phyloP scores from a whole-genome alignment of 2,888 invertebrate genomes.

The Cylloceria caligata region DNA sequence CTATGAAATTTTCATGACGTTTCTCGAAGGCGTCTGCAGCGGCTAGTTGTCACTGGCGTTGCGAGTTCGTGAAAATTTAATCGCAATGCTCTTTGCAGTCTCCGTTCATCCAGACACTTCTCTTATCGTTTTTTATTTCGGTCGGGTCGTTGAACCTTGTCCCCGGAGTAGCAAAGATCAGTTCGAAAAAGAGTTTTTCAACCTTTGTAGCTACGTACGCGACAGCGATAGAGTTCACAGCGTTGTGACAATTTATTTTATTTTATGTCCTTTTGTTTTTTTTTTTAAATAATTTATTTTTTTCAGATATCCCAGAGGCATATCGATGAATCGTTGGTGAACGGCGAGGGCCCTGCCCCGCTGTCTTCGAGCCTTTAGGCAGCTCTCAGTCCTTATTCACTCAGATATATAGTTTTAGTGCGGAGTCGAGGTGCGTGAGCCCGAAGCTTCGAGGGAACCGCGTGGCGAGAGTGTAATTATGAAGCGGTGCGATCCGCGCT shows the following conservation, averaged over 20 bases:
- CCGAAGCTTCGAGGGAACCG: conserved; percentile 48
- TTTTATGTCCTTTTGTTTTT: neutral
- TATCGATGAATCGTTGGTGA: conserved; percentile 35
- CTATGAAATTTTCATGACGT: conserved; percentile 73
- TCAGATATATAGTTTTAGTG: conserved; percentile 34
- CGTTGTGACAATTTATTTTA: neutral
- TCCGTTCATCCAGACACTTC: conserved; percentile 19
- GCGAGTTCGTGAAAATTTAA: conserved; percentile 74
- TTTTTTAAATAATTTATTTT: neutral
- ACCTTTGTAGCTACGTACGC: neutral
- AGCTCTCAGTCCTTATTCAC: conserved; percentile 25
- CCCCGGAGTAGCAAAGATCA: neutral
- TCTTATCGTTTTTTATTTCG: conserved; percentile 18
- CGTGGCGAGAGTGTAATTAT: conserved; percentile 83
- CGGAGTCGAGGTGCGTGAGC: conserved; percentile 29
- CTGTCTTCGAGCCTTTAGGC: conserved; percentile 36
- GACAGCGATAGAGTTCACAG: no score
- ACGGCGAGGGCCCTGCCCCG: conserved; percentile 27
- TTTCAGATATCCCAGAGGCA: conserved; percentile 11
- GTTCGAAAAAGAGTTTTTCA: conserved; percentile 7
- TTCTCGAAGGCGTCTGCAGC: conserved; percentile 68
- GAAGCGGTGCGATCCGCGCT: conserved; percentile 82
- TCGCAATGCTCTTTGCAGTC: conserved; percentile 43
- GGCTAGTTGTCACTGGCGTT: conserved; percentile 70
- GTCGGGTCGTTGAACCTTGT: neutral